Conservation (phyloP, 2,888 invertebrate genomes). For the Stenurella melanura region DNA sequence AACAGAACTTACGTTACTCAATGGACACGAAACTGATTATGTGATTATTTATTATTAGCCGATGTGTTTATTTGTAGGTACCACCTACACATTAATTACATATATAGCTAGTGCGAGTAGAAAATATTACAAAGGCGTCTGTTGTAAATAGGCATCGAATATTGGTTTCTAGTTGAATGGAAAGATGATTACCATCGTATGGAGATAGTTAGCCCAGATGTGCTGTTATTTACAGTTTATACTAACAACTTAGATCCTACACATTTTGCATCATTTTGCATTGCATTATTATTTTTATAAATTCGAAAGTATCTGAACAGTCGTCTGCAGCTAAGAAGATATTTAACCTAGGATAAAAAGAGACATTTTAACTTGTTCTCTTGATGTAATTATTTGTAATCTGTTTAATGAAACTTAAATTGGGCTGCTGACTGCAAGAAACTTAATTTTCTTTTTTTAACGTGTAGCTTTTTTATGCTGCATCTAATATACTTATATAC, state of each 20-base stretch:
- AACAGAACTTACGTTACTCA: background rate
- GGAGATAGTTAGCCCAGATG: constrained; percentile 14
- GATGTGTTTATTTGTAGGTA: constrained; percentile 26
- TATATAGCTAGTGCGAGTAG: constrained; percentile 20
- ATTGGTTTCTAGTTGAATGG: constrained; percentile 1
- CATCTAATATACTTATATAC: no score
- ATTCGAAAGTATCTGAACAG: no score
- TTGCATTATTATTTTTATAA: background rate
- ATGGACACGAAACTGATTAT: constrained; percentile 8
- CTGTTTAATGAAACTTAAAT: no score
- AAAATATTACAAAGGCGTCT: constrained; percentile 14
- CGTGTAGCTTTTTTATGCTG: no score
- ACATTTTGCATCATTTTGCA: constrained; percentile 5
- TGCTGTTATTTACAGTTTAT: constrained; percentile 31
- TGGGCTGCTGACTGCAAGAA: no score
- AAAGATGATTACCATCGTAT: constrained; percentile 20
- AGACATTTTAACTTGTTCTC: no score
- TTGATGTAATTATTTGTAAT: no score
- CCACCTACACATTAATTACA: constrained; percentile 19
- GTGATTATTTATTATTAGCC: constrained; percentile 9
- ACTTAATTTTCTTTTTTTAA: no score
- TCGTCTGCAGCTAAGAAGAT: no score
- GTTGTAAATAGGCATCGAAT: constrained; percentile 1
- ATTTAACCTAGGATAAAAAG: no score
- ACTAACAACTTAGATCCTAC: constrained; percentile 16